A percentile compares a stretch with the other conserved stretches of the same genome.
These are phyloP conservation scores for Himalopsyche tibetana DNA, from an alignment of 2,888 invertebrate species.

Conservation along the genomic window DNA sequence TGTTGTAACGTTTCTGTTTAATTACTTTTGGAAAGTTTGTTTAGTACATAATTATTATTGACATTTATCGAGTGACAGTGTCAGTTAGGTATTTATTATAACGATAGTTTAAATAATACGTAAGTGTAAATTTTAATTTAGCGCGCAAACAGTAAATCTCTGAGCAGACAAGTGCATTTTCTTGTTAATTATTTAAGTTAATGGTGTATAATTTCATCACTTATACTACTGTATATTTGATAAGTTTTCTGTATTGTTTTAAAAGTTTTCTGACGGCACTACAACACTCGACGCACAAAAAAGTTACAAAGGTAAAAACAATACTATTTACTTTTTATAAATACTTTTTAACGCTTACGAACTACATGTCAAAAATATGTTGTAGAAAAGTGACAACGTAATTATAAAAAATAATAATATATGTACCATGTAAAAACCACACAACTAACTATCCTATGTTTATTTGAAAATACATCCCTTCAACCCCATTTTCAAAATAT, in stretches of 20 bases:
- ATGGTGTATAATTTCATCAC: constrained; percentile 40
- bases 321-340: too few species aligned
- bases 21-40: constrained; percentile 26
- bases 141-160: background rate
- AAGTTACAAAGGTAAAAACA: background rate
- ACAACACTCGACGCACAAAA: background rate
- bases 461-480: too few species aligned
- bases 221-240: background rate
- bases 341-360: too few species aligned
- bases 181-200: background rate
- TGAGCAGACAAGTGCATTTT: background rate
- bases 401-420: too few species aligned
- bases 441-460: too few species aligned
- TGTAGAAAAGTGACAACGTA: too few species aligned
- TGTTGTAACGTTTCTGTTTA: constrained; percentile 23
- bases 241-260: constrained; percentile 14
- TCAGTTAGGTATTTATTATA: constrained; percentile 5
- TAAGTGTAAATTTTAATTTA: background rate
- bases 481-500: too few species aligned
- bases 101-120: constrained; percentile 20
- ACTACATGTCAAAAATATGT: too few species aligned
- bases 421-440: too few species aligned
- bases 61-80: constrained; percentile 31
- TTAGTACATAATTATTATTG: constrained; percentile 26
- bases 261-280: constrained; percentile 13